Conservation (phyloP, 2,113 vertebrate species). For the Condylura cristata region DNA sequence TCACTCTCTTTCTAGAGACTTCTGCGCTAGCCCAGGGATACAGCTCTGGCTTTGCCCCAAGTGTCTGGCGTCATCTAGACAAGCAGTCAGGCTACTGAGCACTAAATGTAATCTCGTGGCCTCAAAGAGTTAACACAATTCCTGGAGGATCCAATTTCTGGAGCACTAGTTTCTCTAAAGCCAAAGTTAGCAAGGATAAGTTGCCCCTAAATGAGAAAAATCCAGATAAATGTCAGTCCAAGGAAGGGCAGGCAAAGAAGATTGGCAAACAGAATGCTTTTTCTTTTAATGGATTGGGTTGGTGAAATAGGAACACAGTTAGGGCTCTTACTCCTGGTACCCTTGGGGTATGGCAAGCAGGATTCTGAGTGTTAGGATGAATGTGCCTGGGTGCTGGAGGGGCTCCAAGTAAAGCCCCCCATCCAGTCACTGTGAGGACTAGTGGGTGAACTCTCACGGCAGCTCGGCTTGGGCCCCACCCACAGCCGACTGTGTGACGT, state of each 20-base stretch:
- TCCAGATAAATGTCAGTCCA: not conserved
- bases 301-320: not conserved
- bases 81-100: not conserved
- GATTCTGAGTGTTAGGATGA: not conserved
- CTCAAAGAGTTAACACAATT: not conserved
- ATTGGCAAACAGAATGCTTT: not conserved
- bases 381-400: not conserved
- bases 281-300: not conserved
- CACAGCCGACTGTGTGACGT: not conserved
- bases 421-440: not conserved
- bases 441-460: not conserved
- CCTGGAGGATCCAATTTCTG: not conserved
- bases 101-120: not conserved
- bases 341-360: not conserved
- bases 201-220: not conserved
- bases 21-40: not conserved
- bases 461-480: not conserved
- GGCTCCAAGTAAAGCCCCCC: not conserved
- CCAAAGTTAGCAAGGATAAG: slow-evolving; percentile 19
- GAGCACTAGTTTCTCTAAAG: not conserved
- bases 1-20: not conserved
- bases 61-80: not conserved
- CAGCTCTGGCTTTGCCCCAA: not conserved
- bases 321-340: not conserved
- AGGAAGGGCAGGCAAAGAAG: not conserved